Conservation (phyloP, 2,113 vertebrate species). For the Neogobius melanostomus region DNA sequence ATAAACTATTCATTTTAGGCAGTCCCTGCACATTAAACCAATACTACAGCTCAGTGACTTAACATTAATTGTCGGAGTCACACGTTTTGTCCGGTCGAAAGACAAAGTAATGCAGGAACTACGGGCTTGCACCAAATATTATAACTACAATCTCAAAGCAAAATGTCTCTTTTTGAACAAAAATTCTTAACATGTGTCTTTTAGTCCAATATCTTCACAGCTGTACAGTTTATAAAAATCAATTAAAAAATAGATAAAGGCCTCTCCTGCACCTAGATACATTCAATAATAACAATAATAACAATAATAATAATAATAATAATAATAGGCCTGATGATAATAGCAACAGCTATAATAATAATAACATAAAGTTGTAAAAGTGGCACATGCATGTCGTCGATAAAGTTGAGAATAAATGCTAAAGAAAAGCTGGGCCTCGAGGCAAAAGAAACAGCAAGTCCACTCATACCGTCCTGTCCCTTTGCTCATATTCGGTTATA, state of each 20-base stretch:
- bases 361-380: conserved; percentile 40
- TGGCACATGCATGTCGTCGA: conserved; percentile 65
- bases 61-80: too few species aligned
- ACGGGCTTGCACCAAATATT: background rate
- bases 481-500: conserved; percentile 50
- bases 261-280: conserved; percentile 18
- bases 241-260: conserved; percentile 31
- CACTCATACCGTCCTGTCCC: background rate
- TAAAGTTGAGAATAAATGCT: conserved; percentile 22
- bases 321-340: conserved; percentile 34
- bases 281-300: conserved; percentile 52
- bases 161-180: background rate
- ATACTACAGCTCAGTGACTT: too few species aligned
- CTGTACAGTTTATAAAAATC: conserved; percentile 20
- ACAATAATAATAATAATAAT: conserved; percentile 33
- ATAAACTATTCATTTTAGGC: too few species aligned
- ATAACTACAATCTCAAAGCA: background rate
- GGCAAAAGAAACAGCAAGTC: background rate
- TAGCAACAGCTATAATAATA: conserved; percentile 38
- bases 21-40: too few species aligned
- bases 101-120: too few species aligned
- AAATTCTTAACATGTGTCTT: too few species aligned
- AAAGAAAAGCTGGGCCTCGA: conserved; percentile 14
- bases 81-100: too few species aligned
- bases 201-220: too few species aligned